phyloP scores from a whole-genome alignment of 2,113 vertebrate genomes.

The Tor tambroides region DNA sequence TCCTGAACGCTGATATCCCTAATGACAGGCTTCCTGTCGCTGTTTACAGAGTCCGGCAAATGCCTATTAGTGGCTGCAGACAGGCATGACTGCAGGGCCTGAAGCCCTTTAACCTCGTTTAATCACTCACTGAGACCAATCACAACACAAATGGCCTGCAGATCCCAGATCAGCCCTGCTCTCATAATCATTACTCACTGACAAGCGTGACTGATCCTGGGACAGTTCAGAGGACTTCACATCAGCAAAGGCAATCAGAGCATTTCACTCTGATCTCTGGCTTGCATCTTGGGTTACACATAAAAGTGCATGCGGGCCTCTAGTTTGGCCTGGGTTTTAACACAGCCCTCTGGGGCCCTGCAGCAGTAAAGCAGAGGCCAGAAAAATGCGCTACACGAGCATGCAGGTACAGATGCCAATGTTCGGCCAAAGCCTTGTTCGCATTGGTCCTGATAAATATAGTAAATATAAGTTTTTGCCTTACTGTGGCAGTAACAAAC shows the following conservation, averaged over 20 bases:
- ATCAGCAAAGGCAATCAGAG: constrained; percentile 16
- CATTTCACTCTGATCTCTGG: constrained; percentile 27
- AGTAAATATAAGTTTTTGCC: no score
- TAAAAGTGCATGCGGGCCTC: constrained; percentile 4
- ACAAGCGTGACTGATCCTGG: constrained; percentile 39
- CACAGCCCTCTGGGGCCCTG: constrained; percentile 14
- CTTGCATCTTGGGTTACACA: constrained; percentile 24
- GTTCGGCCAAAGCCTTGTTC: no score
- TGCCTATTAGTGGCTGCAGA: constrained; percentile 40
- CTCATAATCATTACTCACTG: not conserved
- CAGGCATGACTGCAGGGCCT: constrained; percentile 10
- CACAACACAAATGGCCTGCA: not conserved
- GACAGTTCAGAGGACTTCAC: not conserved
- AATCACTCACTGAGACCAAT: constrained; percentile 23
- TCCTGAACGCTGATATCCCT: not conserved
- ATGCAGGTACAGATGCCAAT: no score
- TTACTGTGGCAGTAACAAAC: no score
- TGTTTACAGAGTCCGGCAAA: constrained; percentile 11
- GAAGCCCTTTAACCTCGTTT: not conserved
- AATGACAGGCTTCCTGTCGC: constrained; percentile 21
- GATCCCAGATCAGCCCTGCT: not conserved
- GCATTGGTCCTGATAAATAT: no score
- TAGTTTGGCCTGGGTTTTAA: not conserved
- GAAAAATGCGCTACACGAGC: not conserved
- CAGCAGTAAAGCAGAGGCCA: not conserved